Evolutionary conservation across 2,797 vertebrate species (phyloP).

Genomic region (Trematocara caparti): DNA sequence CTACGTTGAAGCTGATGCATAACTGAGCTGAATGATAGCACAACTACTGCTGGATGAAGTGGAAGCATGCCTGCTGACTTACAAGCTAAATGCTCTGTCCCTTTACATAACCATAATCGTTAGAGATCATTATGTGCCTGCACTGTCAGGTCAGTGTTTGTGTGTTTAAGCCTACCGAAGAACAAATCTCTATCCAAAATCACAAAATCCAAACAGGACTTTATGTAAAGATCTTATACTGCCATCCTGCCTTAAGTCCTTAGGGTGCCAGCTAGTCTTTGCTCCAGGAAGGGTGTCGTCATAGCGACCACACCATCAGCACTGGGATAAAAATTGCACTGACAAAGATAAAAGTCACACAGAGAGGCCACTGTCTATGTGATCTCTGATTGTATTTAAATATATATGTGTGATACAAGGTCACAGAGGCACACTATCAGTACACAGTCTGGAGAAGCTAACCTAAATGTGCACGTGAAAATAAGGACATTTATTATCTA

Average conservation of each 20-base stretch:
- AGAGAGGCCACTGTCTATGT: background rate
- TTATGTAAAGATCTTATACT: background rate
- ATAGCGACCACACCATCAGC: conserved; percentile 78
- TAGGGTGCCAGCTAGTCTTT: conserved; percentile 66
- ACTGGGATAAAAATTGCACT: conserved; percentile 22
- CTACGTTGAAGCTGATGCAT: background rate
- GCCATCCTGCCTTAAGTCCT: conserved; percentile 40
- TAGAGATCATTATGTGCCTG: background rate
- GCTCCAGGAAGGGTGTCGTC: conserved; percentile 73
- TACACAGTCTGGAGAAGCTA: background rate
- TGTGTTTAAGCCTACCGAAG: background rate
- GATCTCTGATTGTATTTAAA: background rate
- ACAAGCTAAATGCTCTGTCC: background rate
- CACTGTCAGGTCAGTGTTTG: background rate
- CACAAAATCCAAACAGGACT: conserved; percentile 4
- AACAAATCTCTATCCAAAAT: background rate
- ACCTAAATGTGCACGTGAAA: conserved; percentile 8
- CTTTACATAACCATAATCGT: background rate
- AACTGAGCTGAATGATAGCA: background rate
- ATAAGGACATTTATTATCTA: background rate
- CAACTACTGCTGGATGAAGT: background rate
- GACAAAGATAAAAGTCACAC: conserved; percentile 46
- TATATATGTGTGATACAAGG: background rate
- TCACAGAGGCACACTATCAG: background rate
- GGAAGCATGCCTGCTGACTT: background rate